Base-by-base conservation (phyloP, 2,797 vertebrate species). In the Acanthornis magna region DNA sequence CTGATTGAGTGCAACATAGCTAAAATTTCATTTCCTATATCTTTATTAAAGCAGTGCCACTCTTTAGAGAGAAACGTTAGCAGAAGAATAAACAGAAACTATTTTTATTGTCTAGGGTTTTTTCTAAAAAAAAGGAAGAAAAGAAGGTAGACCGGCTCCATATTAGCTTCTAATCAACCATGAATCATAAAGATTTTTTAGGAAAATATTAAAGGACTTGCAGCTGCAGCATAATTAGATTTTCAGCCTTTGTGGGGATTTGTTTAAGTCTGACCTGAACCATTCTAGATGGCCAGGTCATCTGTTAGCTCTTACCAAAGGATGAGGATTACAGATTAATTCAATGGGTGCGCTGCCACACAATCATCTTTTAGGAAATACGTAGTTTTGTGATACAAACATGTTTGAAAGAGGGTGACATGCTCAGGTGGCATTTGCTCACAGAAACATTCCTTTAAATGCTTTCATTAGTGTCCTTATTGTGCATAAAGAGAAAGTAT, bases 11-110 rank as follows among this genome's bases (percentile, higher is more conserved):
- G 94, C 15, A 95, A 85, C 79, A 89, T 70, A 82, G 85, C 94
- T 66, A 53, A 77, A 96, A 97, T 97, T 96, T 97, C 55, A 97
- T 97, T 96, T 97, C 95, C 95, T 95, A 71, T 67, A 87, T 97
- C 81, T 97, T 97, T 95, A 96, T 96, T 96, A 96, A 97, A 91
- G 95, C 63, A 88, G 73, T 82, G 60, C n/a, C 85, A 88, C 70
- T 96, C 82, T 93, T 96, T 83, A 94, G 94, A 95, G 74, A 94
- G 76, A 96, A 97, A 97, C 85, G 86, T 71, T 95, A 96, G 91
- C 70, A 95, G 75, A 96, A 96, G 82, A 89, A 90, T 83, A 96
- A 96, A 51, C 85, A 97, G 89, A 96, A 97, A 95, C 40, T 88
- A 54, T 72, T 96, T 95, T 95, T 92, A 96, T 92, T 87, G 75